Conservation (phyloP, 2,797 vertebrate genomes). For the Echeneis naucrates region DNA sequence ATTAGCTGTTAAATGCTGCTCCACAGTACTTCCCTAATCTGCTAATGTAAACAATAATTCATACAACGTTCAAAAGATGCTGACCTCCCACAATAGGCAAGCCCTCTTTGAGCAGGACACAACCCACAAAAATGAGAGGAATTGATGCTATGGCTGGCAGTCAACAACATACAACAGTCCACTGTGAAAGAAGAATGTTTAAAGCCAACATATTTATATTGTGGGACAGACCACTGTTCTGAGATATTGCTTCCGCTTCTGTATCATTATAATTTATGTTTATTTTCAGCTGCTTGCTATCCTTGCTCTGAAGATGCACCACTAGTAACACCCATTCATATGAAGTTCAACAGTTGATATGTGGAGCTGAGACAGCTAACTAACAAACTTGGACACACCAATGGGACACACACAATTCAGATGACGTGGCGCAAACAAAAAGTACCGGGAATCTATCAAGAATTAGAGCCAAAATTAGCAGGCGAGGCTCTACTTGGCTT, state of each 20-base stretch:
- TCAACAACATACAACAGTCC: no score
- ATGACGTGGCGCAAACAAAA: background rate
- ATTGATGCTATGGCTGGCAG: background rate
- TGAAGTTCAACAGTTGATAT: background rate
- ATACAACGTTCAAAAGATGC: background rate
- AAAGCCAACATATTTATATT: no score
- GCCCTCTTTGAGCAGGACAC: background rate
- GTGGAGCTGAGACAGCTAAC: background rate
- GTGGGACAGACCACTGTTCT: no score
- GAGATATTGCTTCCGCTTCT: no score
- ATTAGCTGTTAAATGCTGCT: background rate
- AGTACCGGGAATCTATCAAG: background rate
- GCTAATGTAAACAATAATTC: no score
- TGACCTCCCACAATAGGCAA: background rate
- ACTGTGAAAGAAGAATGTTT: no score
- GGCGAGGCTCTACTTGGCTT: background rate
- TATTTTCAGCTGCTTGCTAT: background rate
- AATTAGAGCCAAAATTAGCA: background rate
- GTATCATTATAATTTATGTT: background rate
- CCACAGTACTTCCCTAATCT: background rate
- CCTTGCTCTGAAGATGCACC: no score
- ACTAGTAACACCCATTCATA: background rate
- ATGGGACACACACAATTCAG: background rate
- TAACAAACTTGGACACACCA: background rate
- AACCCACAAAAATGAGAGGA: background rate